Conservation (phyloP, 2,797 vertebrate species). For the Emydoidea blandingii region DNA sequence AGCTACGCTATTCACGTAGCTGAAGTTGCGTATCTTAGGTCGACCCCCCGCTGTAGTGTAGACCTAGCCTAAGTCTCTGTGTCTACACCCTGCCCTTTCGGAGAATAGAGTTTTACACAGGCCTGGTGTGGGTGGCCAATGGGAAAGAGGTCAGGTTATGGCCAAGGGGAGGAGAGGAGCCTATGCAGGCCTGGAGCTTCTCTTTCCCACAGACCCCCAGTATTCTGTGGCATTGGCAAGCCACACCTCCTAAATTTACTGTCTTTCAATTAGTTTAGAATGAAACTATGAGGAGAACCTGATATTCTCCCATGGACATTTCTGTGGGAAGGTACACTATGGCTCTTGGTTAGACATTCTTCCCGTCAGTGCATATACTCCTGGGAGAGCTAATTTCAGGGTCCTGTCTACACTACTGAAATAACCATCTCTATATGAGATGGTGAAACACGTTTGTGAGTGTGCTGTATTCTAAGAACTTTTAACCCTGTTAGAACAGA, state of each 20-base stretch:
- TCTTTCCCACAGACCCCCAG: not conserved
- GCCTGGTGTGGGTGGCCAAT: not conserved
- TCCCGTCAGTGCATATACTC: not conserved
- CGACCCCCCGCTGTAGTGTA: too few species aligned
- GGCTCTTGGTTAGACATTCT: conserved; percentile 4
- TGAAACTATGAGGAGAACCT: not conserved
- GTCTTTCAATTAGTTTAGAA: not conserved
- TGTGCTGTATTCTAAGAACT: not conserved
- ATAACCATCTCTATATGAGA: fast-evolving
- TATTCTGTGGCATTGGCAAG: not conserved
- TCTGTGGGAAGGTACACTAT: not conserved
- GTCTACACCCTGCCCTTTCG: too few species aligned
- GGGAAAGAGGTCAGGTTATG: not conserved
- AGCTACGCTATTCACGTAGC: too few species aligned
- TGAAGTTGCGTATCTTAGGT: too few species aligned
- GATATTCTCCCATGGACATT: not conserved
- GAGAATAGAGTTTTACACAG: not conserved
- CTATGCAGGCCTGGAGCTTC: not conserved
- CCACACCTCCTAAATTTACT: not conserved
- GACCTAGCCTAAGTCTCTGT: too few species aligned
- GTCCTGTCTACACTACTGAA: not conserved
- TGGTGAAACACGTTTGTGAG: not conserved
- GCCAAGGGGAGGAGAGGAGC: not conserved
- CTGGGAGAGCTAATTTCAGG: not conserved
- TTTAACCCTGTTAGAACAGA: not conserved